Percentiles rank a stretch among this genome's conserved stretches.
These are phyloP conservation scores for Podarcis siculus DNA, from an alignment of 2,797 vertebrate species.

Conservation along the genomic window DNA sequence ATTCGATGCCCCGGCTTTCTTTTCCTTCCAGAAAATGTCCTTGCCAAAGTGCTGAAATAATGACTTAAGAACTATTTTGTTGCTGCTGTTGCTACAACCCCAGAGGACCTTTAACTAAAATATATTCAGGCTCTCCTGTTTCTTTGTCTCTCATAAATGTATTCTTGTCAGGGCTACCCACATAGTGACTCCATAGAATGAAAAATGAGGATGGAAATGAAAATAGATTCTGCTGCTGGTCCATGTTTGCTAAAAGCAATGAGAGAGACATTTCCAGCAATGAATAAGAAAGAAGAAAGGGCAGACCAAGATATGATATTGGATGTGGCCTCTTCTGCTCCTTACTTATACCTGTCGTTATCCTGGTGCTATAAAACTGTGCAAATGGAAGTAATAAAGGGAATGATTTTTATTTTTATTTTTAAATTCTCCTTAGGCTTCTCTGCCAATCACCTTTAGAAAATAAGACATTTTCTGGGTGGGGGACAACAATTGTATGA, in stretches of 20 bases:
- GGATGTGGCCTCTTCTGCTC: neutral
- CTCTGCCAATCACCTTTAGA: conserved; percentile 24
- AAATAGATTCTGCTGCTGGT: conserved; percentile 54
- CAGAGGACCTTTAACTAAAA: conserved; percentile 57
- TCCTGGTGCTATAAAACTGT: conserved; percentile 29
- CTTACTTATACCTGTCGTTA: neutral
- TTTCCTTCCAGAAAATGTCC: conserved; percentile 44
- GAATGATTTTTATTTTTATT: conserved; percentile 6
- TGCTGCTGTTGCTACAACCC: conserved; percentile 37
- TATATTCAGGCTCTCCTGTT: conserved; percentile 52
- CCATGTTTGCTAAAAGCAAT: conserved; percentile 48
- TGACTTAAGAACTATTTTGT: conserved; percentile 53
- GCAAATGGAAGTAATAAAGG: conserved; percentile 50
- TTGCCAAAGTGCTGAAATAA: conserved; percentile 57
- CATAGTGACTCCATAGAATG: conserved; percentile 46
- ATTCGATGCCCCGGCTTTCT: conserved; percentile 41
- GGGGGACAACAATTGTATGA: conserved; percentile 1
- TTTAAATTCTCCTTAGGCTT: conserved; percentile 19
- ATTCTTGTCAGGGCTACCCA: conserved; percentile 57
- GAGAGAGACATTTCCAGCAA: conserved; percentile 30
- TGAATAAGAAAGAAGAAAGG: conserved; percentile 47
- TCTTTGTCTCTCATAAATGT: conserved; percentile 63
- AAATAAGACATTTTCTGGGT: conserved; percentile 35
- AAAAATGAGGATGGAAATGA: conserved; percentile 65
- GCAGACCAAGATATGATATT: neutral